A percentile compares a stretch with the other conserved stretches of the same genome.
phyloP scores from a whole-genome alignment of 2,888 invertebrate species.

The Didymodactylos carnosus region DNA sequence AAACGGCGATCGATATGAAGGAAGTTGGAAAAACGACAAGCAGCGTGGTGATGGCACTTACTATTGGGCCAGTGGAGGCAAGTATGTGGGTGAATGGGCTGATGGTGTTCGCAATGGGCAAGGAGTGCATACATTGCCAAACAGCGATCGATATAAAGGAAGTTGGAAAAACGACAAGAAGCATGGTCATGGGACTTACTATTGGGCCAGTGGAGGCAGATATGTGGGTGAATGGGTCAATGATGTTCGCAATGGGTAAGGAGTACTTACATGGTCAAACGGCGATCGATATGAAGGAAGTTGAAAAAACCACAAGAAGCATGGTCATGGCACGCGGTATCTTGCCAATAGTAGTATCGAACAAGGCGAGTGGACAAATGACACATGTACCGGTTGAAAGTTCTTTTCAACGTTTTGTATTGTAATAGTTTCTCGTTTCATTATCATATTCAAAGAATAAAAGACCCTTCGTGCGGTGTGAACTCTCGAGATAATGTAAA shows the following conservation, averaged over 20 bases:
- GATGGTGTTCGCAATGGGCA: neutral
- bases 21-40: too few relatives aligned
- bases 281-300: neutral
- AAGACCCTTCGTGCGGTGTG: too few relatives aligned
- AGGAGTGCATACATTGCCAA: neutral
- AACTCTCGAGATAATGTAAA: too few relatives aligned
- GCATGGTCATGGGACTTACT: neutral
- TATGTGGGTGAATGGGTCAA: neutral
- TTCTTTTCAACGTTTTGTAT: too few relatives aligned
- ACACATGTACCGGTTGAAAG: neutral
- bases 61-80: too few relatives aligned
- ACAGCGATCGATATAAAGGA: neutral
- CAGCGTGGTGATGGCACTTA: too few relatives aligned
- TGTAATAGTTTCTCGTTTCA: too few relatives aligned
- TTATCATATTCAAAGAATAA: too few relatives aligned
- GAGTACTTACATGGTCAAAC: neutral
- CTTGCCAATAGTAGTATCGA: neutral
- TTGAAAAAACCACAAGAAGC: neutral
- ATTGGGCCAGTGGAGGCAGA: neutral
- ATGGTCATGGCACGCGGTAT: neutral
- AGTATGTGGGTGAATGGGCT: neutral
- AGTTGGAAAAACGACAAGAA: neutral
- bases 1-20: too few relatives aligned
- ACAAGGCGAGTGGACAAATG: neutral
- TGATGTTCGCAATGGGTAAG: neutral